Evolutionary conservation across 2,888 invertebrate species (phyloP), one percentile per base, ranked within the genome.

Genomic region (Agriotes lineatus): DNA sequence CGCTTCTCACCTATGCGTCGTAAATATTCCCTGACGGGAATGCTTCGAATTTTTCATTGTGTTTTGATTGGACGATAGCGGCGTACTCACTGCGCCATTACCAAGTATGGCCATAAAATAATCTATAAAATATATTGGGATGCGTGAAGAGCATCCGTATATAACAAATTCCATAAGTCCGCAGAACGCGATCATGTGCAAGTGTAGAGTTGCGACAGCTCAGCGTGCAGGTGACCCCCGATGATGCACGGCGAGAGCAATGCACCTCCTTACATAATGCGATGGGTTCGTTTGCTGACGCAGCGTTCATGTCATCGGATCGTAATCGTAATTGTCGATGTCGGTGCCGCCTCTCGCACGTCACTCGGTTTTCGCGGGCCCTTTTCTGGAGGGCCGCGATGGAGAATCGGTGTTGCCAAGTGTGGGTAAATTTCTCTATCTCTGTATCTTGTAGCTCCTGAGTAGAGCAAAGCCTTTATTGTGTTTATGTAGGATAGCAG

Each of bases 161-260:
- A 59, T 67, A 67, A 60, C 60, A 60, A 67, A 65, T 44, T 50
- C 59, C 54, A 45, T 60, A 57, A 60, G 39, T 45, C 22, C 57
- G 50, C 22, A 45, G 56, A 56, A 56, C 16, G 57, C 20, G 56
- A 56, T 57, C 48, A 61, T 54, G 57, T 54, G 50, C 37, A 16
- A 57, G 22, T 57, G 52, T 22, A 20, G 39, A 58, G 58, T 48
- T 65, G 58, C 45, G 65, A 65, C 59, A 59, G 45, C 58, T 37
- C 48, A 37, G 57, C 56, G 57, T 57, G 57, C 67, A 30, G 59
- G 58, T 58, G 59, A 59, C 59, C 30, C 22, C 64, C 68, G 70
- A 69, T 71, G 68, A 72, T 74, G 74, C 74, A 73, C 74, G 70
- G 70, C 69, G 68, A n/a, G n/a, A n/a, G n/a, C n/a, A n/a, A 72